Evolutionary conservation across 2,113 vertebrate species (phyloP).

Genomic region (Hystrix cristata): DNA sequence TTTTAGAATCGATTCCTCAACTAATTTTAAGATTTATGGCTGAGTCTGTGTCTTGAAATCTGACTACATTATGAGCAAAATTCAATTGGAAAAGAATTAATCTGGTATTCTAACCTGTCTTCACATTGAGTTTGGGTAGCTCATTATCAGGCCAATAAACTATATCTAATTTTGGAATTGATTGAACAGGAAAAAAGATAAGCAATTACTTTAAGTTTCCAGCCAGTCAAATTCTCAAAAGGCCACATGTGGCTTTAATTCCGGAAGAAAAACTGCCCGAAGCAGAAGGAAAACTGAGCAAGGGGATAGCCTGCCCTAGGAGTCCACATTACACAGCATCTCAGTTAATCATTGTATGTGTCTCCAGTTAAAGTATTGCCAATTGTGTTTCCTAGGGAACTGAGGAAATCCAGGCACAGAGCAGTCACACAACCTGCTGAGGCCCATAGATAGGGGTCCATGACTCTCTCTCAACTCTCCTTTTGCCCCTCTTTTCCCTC

Average conservation of each 20-base stretch:
- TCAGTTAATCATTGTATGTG: not conserved
- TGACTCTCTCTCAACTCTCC: fast-evolving
- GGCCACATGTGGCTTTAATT: conserved; percentile 29
- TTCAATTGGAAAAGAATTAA: conserved; percentile 49
- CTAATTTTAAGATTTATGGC: conserved; percentile 62
- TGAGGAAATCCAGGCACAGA: not conserved
- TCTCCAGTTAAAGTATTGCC: not conserved
- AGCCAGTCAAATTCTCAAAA: conserved; percentile 15
- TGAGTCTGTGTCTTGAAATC: conserved; percentile 24
- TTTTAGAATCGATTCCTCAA: conserved; percentile 70
- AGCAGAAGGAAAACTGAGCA: not conserved
- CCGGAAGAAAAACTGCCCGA: not conserved
- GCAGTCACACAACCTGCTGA: too few species aligned
- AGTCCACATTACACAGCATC: not conserved
- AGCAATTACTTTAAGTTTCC: not conserved
- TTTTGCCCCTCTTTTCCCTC: too few species aligned
- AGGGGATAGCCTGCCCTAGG: not conserved
- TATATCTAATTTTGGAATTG: conserved; percentile 24
- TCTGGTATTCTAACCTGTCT: conserved; percentile 34
- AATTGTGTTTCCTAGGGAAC: not conserved
- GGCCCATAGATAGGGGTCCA: fast-evolving
- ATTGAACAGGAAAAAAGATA: not conserved
- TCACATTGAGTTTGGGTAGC: not conserved
- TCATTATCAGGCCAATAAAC: not conserved
- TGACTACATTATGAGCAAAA: not conserved